Conservation (phyloP, 2,113 vertebrate species). For the Pseudonaja textilis region DNA sequence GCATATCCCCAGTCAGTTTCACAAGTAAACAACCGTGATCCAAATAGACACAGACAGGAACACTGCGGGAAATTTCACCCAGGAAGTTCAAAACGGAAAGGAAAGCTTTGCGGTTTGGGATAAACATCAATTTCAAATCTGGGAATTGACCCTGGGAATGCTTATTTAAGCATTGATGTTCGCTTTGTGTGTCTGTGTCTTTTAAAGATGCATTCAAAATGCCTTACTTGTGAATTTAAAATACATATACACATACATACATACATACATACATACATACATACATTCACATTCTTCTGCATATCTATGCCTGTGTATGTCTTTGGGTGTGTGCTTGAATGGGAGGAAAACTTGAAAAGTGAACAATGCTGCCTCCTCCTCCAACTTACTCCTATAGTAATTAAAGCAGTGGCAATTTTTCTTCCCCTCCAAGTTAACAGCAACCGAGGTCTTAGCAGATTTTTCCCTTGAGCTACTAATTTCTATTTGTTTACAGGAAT, state of each 20-base stretch:
- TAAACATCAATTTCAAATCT: background rate
- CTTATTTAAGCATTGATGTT: background rate
- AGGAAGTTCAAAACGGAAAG: background rate
- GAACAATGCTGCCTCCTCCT: background rate
- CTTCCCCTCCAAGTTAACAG: background rate
- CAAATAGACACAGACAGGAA: background rate
- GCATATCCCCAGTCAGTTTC: constrained; percentile 6
- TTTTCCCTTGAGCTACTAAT: background rate
- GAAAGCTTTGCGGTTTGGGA: constrained; percentile 11
- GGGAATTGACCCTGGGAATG: background rate
- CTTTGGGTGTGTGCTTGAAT: background rate
- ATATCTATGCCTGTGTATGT: too few species aligned
- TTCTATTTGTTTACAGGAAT: background rate
- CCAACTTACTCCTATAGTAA: background rate
- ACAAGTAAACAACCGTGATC: constrained; percentile 10
- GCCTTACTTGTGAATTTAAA: background rate
- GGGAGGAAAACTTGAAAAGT: too few species aligned
- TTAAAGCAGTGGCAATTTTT: background rate
- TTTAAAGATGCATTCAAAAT: background rate
- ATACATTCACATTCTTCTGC: too few species aligned
- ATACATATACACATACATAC: too few species aligned
- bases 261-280: too few species aligned
- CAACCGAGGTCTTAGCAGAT: background rate
- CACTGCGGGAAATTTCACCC: background rate
- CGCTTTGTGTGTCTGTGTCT: background rate